Evolutionary conservation across 37 sponge, comb jelly and placozoan genomes (phyloP), one percentile per base, ranked within the genome.

Genomic region (Beroe forskalii): DNA sequence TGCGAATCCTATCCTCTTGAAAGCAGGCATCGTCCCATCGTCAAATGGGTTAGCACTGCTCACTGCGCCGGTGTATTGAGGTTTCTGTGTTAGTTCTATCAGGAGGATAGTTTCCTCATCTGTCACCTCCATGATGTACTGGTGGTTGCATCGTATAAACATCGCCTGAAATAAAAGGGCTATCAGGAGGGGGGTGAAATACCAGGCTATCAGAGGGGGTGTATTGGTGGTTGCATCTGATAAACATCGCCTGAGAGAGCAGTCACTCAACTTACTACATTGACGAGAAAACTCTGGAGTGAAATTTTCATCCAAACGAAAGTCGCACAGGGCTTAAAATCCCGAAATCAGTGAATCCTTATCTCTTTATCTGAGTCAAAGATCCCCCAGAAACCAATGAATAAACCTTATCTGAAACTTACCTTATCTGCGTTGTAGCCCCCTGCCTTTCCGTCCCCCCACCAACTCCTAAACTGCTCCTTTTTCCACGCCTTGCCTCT

Each of bases 201-300:
- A n/a, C n/a, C n/a, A n/a, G n/a, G n/a, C n/a, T n/a, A n/a, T n/a
- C n/a, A n/a, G n/a, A n/a, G n/a, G n/a, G n/a, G n/a, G n/a, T 28
- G 86, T 44, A 80, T 27, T 80, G 86, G 86, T 80, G 86, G 28
- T 80, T 80, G 42, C 86, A 80, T 23, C 86, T 17, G 1, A 80
- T 80, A 80, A 80, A 80, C 55, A 80, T 80, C 55, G 48, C 86
- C 86, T 80, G 86, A 41, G 42, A 80, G n/a, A n/a, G n/a, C n/a
- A n/a, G n/a, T n/a, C n/a, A n/a, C n/a, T n/a, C n/a, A n/a, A n/a
- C n/a, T n/a, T n/a, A n/a, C n/a, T n/a, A n/a, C n/a, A n/a, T n/a
- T n/a, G n/a, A n/a, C n/a, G n/a, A n/a, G n/a, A n/a, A n/a, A n/a
- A n/a, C n/a, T n/a, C n/a, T n/a, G n/a, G n/a, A n/a, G n/a, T n/a